Percentiles rank a stretch among this genome's conserved stretches.
phyloP scores from a whole-genome alignment of 2,888 invertebrate genomes.

The Petrolisthes manimaculis region DNA sequence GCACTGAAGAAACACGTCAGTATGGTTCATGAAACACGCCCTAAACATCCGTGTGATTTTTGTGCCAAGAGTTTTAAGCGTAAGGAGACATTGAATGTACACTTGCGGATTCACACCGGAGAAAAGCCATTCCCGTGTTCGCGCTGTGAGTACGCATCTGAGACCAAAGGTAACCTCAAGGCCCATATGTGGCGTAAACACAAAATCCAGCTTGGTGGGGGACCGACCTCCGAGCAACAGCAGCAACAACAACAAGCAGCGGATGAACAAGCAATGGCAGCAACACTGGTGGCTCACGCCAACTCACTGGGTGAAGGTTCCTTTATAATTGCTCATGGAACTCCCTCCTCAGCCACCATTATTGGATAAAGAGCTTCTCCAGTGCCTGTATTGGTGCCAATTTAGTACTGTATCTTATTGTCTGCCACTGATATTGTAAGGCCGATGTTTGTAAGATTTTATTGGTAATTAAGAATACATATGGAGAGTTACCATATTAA shows the following conservation, averaged over 20 bases:
- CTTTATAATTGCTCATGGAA: conserved; percentile 55
- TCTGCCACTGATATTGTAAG: too few species aligned
- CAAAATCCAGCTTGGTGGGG: conserved; percentile 50
- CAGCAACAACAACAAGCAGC: conserved; percentile 42
- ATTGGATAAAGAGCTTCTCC: conserved; percentile 2
- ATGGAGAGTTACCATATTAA: too few species aligned
- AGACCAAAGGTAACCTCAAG: conserved; percentile 64
- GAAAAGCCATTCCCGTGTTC: conserved; percentile 63
- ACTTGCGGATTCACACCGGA: conserved; percentile 64
- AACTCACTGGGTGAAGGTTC: conserved; percentile 54
- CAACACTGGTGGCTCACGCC: conserved; percentile 58
- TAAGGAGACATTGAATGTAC: conserved; percentile 63
- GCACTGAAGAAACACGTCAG: conserved; percentile 64
- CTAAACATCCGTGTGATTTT: conserved; percentile 57
- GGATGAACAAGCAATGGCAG: conserved; percentile 62
- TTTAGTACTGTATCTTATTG: too few species aligned
- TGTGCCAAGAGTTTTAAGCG: conserved; percentile 63
- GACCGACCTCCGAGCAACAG: conserved; percentile 39
- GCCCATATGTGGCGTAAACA: conserved; percentile 65
- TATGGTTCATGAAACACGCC: conserved; percentile 63
- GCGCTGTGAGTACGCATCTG: conserved; percentile 65
- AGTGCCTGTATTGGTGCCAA: too few species aligned
- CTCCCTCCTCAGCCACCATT: conserved; percentile 36
- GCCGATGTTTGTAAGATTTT: too few species aligned
- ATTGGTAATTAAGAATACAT: too few species aligned